A percentile compares a stretch with the other conserved stretches of the same genome.
These are phyloP conservation scores for Metaphire vulgaris DNA, from an alignment of 1,140 invertebrate species.

Conservation along the genomic window DNA sequence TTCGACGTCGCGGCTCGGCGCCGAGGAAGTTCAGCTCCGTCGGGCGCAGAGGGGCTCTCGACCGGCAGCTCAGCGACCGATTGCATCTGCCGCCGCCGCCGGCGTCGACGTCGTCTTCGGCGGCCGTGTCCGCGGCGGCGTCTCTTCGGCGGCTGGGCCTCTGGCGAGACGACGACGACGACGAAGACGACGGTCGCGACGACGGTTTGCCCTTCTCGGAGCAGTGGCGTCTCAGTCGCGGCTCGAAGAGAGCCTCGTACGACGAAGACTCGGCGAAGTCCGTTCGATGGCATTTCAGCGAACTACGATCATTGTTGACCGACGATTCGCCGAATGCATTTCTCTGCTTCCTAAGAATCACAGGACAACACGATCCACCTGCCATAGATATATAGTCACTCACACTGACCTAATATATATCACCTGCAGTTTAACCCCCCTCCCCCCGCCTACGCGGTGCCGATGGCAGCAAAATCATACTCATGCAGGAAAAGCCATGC, in stretches of 20 bases:
- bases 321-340: neutral
- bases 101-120: neutral
- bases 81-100: neutral
- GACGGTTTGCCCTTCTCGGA: neutral
- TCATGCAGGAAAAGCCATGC: too few relatives aligned
- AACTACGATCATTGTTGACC: neutral
- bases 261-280: neutral
- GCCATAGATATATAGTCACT: too few relatives aligned
- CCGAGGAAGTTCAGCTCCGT: neutral
- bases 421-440: too few relatives aligned
- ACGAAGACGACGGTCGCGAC: neutral
- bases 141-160: neutral
- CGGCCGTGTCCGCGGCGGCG: neutral
- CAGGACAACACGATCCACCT: too few relatives aligned
- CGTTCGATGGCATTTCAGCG: too few relatives aligned
- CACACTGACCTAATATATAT: too few relatives aligned
- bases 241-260: neutral
- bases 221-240: neutral
- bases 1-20: neutral
- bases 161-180: neutral
- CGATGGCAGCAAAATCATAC: too few relatives aligned
- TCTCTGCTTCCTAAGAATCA: constrained; percentile 2
- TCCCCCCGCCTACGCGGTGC: too few relatives aligned
- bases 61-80: constrained; percentile 1
- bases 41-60: neutral